Evolutionary conservation across 1,140 invertebrate species (phyloP), one percentile per base, ranked within the genome.

Genomic region (Drosophila guanche): DNA sequence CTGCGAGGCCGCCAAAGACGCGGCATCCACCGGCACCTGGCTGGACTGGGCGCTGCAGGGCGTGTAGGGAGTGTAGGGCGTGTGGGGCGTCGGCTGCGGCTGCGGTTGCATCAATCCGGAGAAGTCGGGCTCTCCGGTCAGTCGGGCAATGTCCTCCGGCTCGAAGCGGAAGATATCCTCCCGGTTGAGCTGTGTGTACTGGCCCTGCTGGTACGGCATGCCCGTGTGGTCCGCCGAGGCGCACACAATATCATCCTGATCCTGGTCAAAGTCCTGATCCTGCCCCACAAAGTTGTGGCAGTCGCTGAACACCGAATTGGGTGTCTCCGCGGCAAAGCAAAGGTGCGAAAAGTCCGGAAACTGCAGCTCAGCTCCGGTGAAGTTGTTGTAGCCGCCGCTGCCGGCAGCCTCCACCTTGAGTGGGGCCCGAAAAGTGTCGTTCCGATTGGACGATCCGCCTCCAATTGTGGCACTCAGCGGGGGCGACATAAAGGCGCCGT

Each of bases 91-190:
- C 42, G 6, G n/a, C 50, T 69, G 70, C 14, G 55, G 69, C 3
- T 4, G 48, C 42, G 6, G n/a, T 12, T 23, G 66, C 7, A 55
- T 68, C 60, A 33, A 3, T 5, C 46, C 70, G 20, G n/a, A 25
- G 16, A 66, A 20, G 4, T 72, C 63, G 1, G 59, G 57, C 5
- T 76, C 63, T 0, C 45, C 76, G 2, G 89, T 91, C 2, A 91
- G 54, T 0, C 90, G 69, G 3, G 90, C 89, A 43, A 91, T 91
- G 23, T 91, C 89, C 70, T 91, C 90, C 14, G 90, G 90, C 59
- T 91, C 90, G 46, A 91, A 91, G 20, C 90, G 90, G 43, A 91
- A 91, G 22, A 91, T 76, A 60, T 90, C 89, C 62, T 91, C 89
- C 14, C 88, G 73, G 29, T 84, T 85, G 1, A 88, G 66, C 51